A percentile compares a stretch with the other conserved stretches of the same genome.
Evolutionary conservation across 2,888 invertebrate genomes (phyloP).

Genomic region (Drosophila greeni): DNA sequence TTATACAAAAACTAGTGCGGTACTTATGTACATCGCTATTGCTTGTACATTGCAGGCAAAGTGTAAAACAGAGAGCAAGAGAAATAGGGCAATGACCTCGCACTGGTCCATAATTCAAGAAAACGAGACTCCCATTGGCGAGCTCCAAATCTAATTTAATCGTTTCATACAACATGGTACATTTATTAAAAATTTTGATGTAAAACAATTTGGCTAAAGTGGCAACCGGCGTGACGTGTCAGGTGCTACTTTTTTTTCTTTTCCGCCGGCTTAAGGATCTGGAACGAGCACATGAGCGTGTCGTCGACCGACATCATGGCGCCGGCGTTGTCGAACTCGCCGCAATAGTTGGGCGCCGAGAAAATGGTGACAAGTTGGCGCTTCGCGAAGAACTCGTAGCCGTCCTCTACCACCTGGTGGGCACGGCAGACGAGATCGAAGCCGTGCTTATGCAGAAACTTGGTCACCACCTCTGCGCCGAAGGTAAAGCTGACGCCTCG

Average conservation of each 20-base stretch:
- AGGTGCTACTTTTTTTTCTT: constrained; percentile 5
- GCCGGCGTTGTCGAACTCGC: constrained; percentile 18
- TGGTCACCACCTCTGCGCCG: constrained; percentile 14
- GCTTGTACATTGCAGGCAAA: too few relatives aligned
- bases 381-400: constrained; percentile 21
- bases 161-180: not conserved
- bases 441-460: constrained; percentile 14
- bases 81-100: not conserved
- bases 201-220: not conserved
- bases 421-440: constrained; percentile 18
- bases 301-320: constrained; percentile 21
- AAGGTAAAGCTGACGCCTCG: constrained; percentile 19
- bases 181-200: constrained; percentile 15
- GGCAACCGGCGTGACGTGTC: not conserved
- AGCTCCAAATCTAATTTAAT: not conserved
- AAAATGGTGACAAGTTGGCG: constrained; percentile 15
- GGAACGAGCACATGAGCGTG: constrained; percentile 17
- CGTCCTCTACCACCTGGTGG: constrained; percentile 19
- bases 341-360: constrained; percentile 20
- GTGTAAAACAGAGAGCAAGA: too few relatives aligned
- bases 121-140: not conserved
- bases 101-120: not conserved
- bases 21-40: not conserved
- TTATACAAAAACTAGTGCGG: not conserved
- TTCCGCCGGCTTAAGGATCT: constrained; percentile 13